Conservation (phyloP, 2,797 vertebrate species). For the Myotis daubentonii region DNA sequence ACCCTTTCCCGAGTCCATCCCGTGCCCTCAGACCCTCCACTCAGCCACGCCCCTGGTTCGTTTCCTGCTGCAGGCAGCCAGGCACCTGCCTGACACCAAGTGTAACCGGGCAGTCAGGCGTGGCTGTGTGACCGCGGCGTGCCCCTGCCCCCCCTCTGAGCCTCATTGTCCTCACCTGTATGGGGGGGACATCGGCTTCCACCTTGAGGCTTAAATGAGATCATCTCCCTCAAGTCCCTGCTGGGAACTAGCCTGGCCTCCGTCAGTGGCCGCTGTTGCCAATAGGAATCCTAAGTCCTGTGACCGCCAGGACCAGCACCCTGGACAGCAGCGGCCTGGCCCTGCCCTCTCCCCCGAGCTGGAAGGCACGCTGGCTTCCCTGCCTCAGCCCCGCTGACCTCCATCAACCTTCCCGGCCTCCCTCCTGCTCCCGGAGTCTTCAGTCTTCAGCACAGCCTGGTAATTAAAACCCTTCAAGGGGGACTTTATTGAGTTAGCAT, state of each 20-base stretch:
- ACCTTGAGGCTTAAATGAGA: not conserved
- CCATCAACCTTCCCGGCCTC: conserved; percentile 6
- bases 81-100: not conserved
- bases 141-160: not conserved
- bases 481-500: conserved; percentile 85
- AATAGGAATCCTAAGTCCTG: not conserved
- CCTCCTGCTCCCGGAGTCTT: conserved; percentile 56
- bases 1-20: not conserved
- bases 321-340: conserved; percentile 64
- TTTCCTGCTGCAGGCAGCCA: not conserved
- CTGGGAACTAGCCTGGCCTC: not conserved
- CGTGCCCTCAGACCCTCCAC: not conserved
- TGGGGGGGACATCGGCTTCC: not conserved
- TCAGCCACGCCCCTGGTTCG: accelerated
- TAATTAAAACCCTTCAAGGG: conserved; percentile 86
- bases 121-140: not conserved
- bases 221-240: not conserved
- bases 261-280: conserved; percentile 23
- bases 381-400: not conserved
- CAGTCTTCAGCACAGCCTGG: conserved; percentile 72
- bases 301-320: conserved; percentile 36
- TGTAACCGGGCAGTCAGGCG: not conserved
- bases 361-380: not conserved
- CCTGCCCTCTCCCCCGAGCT: conserved; percentile 8
- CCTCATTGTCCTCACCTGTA: not conserved